phyloP scores from a whole-genome alignment of 1,140 invertebrate genomes.

The Bombus picipes region DNA sequence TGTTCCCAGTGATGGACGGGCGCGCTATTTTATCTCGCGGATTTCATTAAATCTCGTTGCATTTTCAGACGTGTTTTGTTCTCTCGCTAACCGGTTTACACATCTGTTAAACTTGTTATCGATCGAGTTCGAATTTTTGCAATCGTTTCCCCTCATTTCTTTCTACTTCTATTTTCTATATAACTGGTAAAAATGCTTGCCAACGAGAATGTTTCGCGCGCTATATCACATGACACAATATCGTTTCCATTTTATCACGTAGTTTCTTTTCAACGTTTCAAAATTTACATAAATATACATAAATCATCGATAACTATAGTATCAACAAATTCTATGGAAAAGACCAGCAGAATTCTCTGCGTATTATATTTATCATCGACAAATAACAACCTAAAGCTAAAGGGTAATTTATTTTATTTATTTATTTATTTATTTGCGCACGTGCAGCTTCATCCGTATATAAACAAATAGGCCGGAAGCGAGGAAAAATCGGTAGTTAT shows the following conservation, averaged over 20 bases:
- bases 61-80: not conserved
- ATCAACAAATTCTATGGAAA: not conserved
- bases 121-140: not conserved
- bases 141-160: not conserved
- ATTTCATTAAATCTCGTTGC: slow-evolving; percentile 42
- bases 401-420: not conserved
- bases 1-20: not conserved
- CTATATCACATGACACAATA: no score
- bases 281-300: not conserved
- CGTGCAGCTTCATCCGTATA: not conserved
- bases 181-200: not conserved
- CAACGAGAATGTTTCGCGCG: not conserved
- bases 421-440: not conserved
- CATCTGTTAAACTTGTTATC: not conserved
- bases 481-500: not conserved
- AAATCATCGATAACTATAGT: not conserved
- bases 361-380: not conserved
- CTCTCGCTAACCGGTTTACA: not conserved
- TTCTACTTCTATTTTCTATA: not conserved
- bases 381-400: not conserved
- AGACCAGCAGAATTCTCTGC: not conserved
- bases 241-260: not conserved
- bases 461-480: not conserved
- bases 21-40: slow-evolving; percentile 26
- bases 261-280: not conserved